Percentiles rank a stretch among this genome's conserved stretches.
These are phyloP conservation scores for Drosophila siamana DNA, from an alignment of 2,888 invertebrate genomes.

Conservation along the genomic window DNA sequence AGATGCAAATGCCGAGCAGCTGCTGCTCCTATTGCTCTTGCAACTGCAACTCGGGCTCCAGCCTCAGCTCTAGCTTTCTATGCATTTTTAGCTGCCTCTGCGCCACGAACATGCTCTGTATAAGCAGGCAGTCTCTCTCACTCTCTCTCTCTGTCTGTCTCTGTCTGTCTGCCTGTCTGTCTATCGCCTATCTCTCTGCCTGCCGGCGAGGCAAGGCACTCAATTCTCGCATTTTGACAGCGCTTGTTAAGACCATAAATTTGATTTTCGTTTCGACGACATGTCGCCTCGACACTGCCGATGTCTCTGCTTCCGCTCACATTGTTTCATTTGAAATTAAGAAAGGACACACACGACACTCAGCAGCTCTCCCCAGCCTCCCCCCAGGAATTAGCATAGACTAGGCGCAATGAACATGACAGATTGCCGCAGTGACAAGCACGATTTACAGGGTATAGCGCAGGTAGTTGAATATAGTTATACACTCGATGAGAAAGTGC, in stretches of 20 bases:
- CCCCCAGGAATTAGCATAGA: conserved; percentile 45
- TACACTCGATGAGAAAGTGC: too few species aligned
- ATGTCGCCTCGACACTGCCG: conserved; percentile 48
- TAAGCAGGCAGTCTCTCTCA: neutral
- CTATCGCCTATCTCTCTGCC: neutral
- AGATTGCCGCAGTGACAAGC: conserved; percentile 7
- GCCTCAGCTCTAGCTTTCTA: neutral
- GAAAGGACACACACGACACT: conserved; percentile 41
- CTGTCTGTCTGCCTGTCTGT: neutral
- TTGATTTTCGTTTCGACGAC: conserved; percentile 69
- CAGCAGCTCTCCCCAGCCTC: neutral
- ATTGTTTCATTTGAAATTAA: conserved; percentile 77
- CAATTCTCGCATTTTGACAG: conserved; percentile 81
- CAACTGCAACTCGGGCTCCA: conserved; percentile 35
- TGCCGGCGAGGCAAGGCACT: conserved; percentile 61
- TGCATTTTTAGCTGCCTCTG: conserved; percentile 36
- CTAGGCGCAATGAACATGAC: neutral
- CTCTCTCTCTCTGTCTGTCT: neutral
- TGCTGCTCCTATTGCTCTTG: conserved; percentile 11
- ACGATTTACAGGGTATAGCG: conserved; percentile 6
- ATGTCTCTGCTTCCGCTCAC: conserved; percentile 45
- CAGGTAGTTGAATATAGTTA: neutral
- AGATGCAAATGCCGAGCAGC: conserved; percentile 68
- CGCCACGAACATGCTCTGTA: neutral
- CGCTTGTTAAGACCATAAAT: conserved; percentile 77